Conservation (phyloP, 2,113 vertebrate species). For the Scomber scombrus region DNA sequence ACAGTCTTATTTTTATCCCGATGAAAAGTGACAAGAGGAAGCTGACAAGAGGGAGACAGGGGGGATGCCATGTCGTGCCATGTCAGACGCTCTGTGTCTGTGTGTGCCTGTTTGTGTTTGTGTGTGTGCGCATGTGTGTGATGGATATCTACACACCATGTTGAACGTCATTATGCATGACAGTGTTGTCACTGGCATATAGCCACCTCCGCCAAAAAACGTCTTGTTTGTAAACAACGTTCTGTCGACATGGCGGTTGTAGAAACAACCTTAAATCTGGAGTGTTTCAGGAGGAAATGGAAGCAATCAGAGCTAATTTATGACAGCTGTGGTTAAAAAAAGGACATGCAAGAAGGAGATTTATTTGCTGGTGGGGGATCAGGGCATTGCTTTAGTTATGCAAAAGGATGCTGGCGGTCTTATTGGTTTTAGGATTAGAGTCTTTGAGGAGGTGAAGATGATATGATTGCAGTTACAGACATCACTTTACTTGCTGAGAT, state of each 20-base stretch:
- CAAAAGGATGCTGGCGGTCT: constrained; percentile 15
- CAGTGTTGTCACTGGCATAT: constrained; percentile 58
- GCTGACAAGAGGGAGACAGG: constrained; percentile 67
- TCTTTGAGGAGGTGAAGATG: constrained; percentile 10
- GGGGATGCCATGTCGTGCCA: constrained; percentile 26
- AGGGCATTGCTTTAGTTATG: constrained; percentile 20
- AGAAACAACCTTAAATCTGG: constrained; percentile 19
- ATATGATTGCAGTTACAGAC: constrained; percentile 4
- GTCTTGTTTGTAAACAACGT: constrained; percentile 61
- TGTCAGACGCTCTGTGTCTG: no score
- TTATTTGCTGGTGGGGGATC: constrained; percentile 7
- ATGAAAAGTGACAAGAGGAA: constrained; percentile 81
- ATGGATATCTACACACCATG: constrained; percentile 67
- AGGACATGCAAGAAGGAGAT: constrained; percentile 2
- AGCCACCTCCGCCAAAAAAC: constrained; percentile 48
- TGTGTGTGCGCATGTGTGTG: constrained; percentile 24
- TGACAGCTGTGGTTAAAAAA: constrained; percentile 28
- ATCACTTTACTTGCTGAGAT: neutral
- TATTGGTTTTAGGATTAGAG: constrained; percentile 13
- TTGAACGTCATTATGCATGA: constrained; percentile 55
- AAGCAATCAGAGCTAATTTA: constrained; percentile 52
- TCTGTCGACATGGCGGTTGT: constrained; percentile 28
- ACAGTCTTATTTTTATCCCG: constrained; percentile 80
- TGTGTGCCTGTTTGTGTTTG: constrained; percentile 12
- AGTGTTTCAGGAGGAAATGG: constrained; percentile 34